Percentiles rank a stretch among this genome's conserved stretches.
Conservation (phyloP, 2,113 vertebrate genomes). For the Microcebus griseorufus region DNA sequence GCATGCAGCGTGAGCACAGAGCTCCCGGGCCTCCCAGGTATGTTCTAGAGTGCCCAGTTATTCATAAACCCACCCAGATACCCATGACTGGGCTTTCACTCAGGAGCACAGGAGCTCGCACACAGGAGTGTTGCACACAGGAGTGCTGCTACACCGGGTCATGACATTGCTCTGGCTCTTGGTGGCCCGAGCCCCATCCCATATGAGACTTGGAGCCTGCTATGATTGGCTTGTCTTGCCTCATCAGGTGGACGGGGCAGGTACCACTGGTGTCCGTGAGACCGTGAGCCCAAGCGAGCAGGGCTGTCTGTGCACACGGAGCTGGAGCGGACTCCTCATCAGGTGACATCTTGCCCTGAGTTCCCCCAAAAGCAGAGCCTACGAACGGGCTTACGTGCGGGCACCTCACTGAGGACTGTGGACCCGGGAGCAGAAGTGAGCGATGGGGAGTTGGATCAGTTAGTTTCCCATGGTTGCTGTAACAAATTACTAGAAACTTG, state of each 20-base stretch:
- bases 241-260: background rate
- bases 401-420: background rate
- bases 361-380: background rate
- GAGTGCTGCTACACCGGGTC: background rate
- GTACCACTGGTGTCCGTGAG: fast-evolving
- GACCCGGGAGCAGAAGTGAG: background rate
- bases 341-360: background rate
- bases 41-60: background rate
- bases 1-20: background rate
- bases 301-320: background rate
- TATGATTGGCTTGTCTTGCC: background rate
- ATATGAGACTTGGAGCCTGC: too few relatives aligned
- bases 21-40: background rate
- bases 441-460: too few relatives aligned
- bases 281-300: background rate
- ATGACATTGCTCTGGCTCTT: background rate
- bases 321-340: background rate
- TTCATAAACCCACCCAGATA: background rate
- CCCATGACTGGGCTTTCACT: fast-evolving
- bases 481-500: background rate
- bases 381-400: background rate
- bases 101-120: background rate
- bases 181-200: background rate
- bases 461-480: background rate
- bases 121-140: fast-evolving